Evolutionary conservation across 2,797 vertebrate species (phyloP), one percentile per base, ranked within the genome.

Genomic region (Acestrorhynchus altus): DNA sequence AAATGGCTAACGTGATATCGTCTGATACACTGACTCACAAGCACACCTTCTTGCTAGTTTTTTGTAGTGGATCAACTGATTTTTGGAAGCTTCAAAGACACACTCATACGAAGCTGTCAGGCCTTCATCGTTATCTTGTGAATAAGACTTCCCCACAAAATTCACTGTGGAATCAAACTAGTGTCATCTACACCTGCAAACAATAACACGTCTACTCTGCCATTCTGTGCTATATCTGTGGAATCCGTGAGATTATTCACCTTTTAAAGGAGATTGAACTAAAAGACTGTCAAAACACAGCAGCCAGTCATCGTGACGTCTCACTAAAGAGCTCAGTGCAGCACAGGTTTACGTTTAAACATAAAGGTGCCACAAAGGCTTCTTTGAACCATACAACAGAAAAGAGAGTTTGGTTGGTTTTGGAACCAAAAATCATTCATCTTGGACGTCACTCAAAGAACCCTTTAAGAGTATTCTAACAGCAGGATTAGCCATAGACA

Each of bases 221-320:
- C 15, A 1, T 26, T 67, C 13, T 8, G 10, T 26, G 42, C 63
- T n/a, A 39, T 42, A 42, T 64, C 39, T 46, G 40, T n/a, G 15
- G 40, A 18, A n/a, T 77, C 26, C 16, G 57, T 77, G 57, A 35
- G 28, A 44, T 72, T 59, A 71, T 78, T 75, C 56, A 52, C 54
- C 54, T 2, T 31, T 75, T 81, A 42, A 57, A 59, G 20, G 72
- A 67, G 68, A 47, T 51, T 20, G 51, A 67, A 20, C 26, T 75
- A 63, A 74, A 77, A 8, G 10, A 56, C 47, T 81, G 79, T 60
- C 76, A 78, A 70, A 75, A 64, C 49, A 60, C 69, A 60, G 63
- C 57, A 63, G 68, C 49, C 76, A 65, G 51, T 57, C 44, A 52
- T 18, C 28, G 47, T 9, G 42, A 69, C 28, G 42, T 51, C 39